Evolutionary conservation across 2,888 invertebrate genomes (phyloP).

Genomic region (Spicauda simplicius): DNA sequence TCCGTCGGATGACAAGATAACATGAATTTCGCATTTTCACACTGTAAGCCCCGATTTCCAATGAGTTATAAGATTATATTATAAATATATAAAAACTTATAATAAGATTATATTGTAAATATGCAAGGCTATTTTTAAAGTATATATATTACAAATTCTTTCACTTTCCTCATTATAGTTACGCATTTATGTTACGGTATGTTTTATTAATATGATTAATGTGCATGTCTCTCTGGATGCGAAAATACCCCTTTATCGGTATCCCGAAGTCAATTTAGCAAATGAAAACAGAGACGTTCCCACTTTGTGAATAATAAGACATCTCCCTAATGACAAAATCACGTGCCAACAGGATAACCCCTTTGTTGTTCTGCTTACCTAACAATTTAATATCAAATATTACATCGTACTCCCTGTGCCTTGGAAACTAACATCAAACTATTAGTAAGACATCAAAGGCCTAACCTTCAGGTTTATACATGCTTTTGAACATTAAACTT

Average conservation of each 20-base stretch:
- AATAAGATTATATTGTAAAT: no score
- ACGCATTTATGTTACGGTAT: constrained; percentile 40
- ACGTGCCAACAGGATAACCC: constrained; percentile 53
- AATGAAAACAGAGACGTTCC: constrained; percentile 70
- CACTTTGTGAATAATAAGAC: constrained; percentile 71
- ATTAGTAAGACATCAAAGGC: constrained; percentile 13
- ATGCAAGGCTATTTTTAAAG: no score
- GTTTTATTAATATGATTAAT: constrained; percentile 70
- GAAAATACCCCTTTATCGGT: constrained; percentile 60
- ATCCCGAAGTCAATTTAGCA: constrained; percentile 68
- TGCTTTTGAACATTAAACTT: background rate
- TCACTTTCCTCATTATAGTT: no score
- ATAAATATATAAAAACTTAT: no score
- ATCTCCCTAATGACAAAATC: constrained; percentile 70
- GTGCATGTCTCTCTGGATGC: constrained; percentile 59
- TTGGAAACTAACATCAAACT: constrained; percentile 22
- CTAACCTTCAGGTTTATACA: background rate
- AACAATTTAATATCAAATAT: constrained; percentile 43
- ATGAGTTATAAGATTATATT: no score
- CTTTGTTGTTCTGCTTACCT: constrained; percentile 44
- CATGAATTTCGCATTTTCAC: no score
- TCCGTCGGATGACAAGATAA: no score
- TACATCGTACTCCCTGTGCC: constrained; percentile 23
- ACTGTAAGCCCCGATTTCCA: no score
- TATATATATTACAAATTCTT: no score